Evolutionary conservation across 2,113 vertebrate genomes (phyloP).

Genomic region (Hydropotes inermis): DNA sequence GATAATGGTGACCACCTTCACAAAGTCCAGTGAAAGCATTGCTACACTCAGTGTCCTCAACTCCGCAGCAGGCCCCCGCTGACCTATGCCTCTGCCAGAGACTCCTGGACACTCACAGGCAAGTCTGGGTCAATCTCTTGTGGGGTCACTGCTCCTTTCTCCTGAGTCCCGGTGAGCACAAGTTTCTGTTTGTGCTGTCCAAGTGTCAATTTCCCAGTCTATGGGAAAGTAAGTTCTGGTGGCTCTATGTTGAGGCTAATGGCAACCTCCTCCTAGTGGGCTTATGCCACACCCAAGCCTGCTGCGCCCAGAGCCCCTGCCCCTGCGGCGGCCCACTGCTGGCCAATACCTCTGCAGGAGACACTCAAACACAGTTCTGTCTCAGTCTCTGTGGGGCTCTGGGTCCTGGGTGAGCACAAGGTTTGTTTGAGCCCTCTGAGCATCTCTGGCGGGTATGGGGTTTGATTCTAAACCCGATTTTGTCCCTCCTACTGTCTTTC

Average conservation of each 20-base stretch:
- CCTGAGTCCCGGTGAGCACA: neutral
- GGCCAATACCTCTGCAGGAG: rapidly evolving
- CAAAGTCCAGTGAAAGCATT: neutral
- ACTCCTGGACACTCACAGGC: neutral
- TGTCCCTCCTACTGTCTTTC: neutral
- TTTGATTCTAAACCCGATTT: neutral
- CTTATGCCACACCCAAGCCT: neutral
- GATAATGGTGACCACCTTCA: neutral
- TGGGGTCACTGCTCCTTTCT: neutral
- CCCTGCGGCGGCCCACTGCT: neutral
- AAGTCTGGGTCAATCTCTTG: neutral
- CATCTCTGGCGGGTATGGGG: neutral
- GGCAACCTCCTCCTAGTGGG: neutral
- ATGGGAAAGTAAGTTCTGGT: neutral
- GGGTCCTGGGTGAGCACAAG: neutral
- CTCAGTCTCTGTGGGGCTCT: neutral
- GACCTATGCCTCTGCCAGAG: rapidly evolving
- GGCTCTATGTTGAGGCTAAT: neutral
- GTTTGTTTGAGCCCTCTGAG: neutral
- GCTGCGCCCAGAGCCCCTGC: neutral
- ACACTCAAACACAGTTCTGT: neutral
- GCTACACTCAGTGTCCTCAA: neutral
- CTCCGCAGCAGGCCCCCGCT: neutral
- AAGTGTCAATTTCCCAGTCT: neutral
- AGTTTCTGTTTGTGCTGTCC: neutral